A percentile compares a stretch with the other conserved stretches of the same genome.
Evolutionary conservation across 2,113 vertebrate species (phyloP).

Genomic region (Ophthalmolycus amberensis): DNA sequence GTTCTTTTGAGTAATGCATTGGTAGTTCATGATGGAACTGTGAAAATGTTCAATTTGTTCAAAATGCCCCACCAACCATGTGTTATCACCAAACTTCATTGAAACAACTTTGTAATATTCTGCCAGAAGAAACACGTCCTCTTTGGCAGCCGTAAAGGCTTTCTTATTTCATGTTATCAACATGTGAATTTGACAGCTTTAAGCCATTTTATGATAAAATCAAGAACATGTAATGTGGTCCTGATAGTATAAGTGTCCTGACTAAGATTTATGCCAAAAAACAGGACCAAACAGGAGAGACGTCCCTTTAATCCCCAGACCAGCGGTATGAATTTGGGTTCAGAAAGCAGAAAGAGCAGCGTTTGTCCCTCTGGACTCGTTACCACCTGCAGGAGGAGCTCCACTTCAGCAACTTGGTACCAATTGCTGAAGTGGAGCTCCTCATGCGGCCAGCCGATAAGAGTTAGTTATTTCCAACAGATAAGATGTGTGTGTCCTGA

Average conservation of each 20-base stretch:
- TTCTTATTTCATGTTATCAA: not conserved
- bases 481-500: slow-evolving; percentile 8
- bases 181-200: not conserved
- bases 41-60: not conserved
- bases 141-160: not conserved
- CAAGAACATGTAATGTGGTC: not conserved
- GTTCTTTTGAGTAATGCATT: not conserved
- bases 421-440: slow-evolving; percentile 7
- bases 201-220: not conserved
- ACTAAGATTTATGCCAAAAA: not conserved
- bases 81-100: not conserved
- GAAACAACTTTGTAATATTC: not conserved
- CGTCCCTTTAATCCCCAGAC: not conserved
- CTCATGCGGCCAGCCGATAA: slow-evolving; percentile 23
- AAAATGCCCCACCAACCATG: not conserved
- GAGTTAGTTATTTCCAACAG: slow-evolving; percentile 7
- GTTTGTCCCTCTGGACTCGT: not conserved
- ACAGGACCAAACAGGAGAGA: not conserved
- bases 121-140: not conserved
- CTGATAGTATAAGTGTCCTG: not conserved
- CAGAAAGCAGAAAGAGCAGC: not conserved
- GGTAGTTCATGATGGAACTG: not conserved
- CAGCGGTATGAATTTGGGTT: not conserved
- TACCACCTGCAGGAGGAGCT: no score
- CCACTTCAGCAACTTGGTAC: no score